Evolutionary conservation across 2,888 invertebrate species (phyloP), one percentile per base, ranked within the genome.

Genomic region (Dascillus cervinus): DNA sequence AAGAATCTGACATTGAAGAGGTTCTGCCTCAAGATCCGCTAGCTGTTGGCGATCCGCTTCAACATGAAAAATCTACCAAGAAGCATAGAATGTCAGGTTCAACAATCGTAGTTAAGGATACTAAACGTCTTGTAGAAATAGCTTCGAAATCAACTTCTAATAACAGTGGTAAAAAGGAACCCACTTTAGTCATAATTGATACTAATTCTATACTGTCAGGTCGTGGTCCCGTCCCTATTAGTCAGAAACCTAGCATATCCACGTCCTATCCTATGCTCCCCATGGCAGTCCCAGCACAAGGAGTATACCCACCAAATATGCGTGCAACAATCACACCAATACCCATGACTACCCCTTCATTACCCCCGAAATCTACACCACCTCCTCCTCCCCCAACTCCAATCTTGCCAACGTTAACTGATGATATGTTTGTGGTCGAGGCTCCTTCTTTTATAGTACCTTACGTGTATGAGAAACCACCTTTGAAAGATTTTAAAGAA

Each of bases 391-490:
- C 56, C 50, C 50, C 27, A 62, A 72, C 79, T 20, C 75, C 75
- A 17, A 77, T 88, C 41, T 62, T 91, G 47, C 88, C 88, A 1
- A 84, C 86, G 4, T 63, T 91, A 12, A 89, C 89, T 11, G 90
- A 91, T 58, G 89, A 91, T 51, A 90, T 90, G 83, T 90, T 83
- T 60, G 89, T 91, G 6, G 82, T 91, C 5, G 90, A 91, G 64
- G 90, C 90, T 13, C 90, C 91, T 3, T 90, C 89, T 11, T 90
- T 91, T 57, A 89, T 91, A 56, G 90, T 91, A 47, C 91, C 91
- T 25, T 91, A 91, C 60, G 87, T 91, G 11, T 90, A 90, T 64
- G 90, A 91, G 60, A 90, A 90, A 59, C 87, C 89, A 5, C 87
- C 90, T 1, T 62, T 81, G 3, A 79, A 82, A 51, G 81, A 82